Conservation (phyloP, 2,888 invertebrate species). For the Neoitamus cyanurus region DNA sequence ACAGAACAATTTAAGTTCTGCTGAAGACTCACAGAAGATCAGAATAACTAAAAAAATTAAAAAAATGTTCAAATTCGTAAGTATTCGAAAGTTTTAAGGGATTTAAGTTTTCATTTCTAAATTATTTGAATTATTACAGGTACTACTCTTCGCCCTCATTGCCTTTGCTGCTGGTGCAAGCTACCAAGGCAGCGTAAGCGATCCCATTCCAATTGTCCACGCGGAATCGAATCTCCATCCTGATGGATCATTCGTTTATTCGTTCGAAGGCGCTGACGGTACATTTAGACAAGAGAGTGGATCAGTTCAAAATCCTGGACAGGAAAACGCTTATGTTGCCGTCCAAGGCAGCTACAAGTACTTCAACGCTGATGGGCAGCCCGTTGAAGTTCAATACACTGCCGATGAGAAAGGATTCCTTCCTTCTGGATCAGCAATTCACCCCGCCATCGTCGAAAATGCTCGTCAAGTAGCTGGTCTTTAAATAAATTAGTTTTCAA, state of each 20-base stretch:
- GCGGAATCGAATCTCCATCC: constrained; percentile 57
- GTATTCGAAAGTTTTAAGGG: neutral
- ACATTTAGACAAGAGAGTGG: constrained; percentile 59
- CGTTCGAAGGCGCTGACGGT: constrained; percentile 61
- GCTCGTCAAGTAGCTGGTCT: neutral
- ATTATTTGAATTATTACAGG: neutral
- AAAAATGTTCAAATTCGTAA: constrained; percentile 39
- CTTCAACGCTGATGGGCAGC: constrained; percentile 59
- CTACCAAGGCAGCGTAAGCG: constrained; percentile 45
- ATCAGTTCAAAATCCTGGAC: constrained; percentile 56
- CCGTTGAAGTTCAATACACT: constrained; percentile 63
- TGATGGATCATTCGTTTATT: constrained; percentile 60
- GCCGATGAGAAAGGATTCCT: constrained; percentile 64
- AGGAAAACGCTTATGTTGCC: constrained; percentile 58
- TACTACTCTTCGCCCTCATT: constrained; percentile 1
- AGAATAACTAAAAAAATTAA: neutral
- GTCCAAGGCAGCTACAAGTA: constrained; percentile 63
- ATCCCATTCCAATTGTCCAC: constrained; percentile 57
- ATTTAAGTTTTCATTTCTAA: neutral
- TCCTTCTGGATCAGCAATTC: constrained; percentile 53
- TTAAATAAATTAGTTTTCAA: neutral
- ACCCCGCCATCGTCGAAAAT: neutral
- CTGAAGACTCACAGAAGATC: neutral
- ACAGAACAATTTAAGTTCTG: neutral
- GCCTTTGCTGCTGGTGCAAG: neutral